phyloP scores from a whole-genome alignment of 2,113 vertebrate genomes.

The Protomyctophum bolini region DNA sequence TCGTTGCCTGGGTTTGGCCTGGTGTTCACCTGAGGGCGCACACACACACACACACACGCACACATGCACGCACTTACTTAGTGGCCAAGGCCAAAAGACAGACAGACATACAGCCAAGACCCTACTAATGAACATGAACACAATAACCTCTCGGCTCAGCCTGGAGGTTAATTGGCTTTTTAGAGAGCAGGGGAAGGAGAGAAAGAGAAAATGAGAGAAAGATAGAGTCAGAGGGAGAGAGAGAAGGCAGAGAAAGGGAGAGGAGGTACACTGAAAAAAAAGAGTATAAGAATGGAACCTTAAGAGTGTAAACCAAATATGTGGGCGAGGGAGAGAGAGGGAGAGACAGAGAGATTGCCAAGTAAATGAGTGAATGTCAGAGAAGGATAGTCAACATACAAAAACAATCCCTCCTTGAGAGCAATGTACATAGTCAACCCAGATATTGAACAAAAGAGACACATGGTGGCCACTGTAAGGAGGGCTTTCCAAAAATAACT shows the following conservation, averaged over 20 bases:
- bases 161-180: slow-evolving; percentile 54
- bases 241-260: background rate
- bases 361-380: background rate
- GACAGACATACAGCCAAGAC: slow-evolving; percentile 37
- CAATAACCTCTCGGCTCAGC: slow-evolving; percentile 59
- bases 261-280: background rate
- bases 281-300: too few species aligned
- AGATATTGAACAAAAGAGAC: slow-evolving; percentile 55
- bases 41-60: slow-evolving; percentile 58
- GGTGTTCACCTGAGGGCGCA: slow-evolving; percentile 90
- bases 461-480: slow-evolving; percentile 40
- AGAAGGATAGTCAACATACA: background rate
- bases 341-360: background rate
- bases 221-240: background rate
- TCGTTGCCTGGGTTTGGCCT: slow-evolving; percentile 86
- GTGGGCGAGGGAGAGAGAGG: too few species aligned
- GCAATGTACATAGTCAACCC: slow-evolving; percentile 40
- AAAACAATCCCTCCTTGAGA: slow-evolving; percentile 23
- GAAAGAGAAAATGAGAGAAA: slow-evolving; percentile 15
- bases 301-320: too few species aligned
- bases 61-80: slow-evolving; percentile 55
- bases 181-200: slow-evolving; percentile 16
- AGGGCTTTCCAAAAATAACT: slow-evolving; percentile 77
- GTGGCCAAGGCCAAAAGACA: slow-evolving; percentile 44
- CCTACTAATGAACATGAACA: slow-evolving; percentile 62